Base-by-base conservation (phyloP, 1,140 invertebrate species). In the Lasioglossum baleicum region DNA sequence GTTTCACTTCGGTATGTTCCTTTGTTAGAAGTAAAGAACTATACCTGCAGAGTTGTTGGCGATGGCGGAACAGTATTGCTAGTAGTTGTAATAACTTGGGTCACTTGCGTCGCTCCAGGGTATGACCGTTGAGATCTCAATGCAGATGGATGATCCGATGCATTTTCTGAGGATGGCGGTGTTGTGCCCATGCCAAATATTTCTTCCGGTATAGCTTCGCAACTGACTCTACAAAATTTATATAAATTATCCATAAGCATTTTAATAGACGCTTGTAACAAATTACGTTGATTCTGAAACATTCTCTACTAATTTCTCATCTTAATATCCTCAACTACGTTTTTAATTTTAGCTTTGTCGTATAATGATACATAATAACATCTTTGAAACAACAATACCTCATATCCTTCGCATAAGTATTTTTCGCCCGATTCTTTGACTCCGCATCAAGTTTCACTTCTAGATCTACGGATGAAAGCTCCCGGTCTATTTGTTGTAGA, bases 201-300 rank as follows among this genome's bases (percentile, higher is more conserved):
- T 94, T 98, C 97, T 93, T 98, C 97, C 8, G 97, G 97, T 84
- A 98, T 98, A 60, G 97, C 96, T 93, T 97, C 97, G 91, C 96
- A 98, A 89, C 96, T 97, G 7, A 97, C 96, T 88, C 96, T 64
- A 53, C 51, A 20, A n/a, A 58, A 58, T 58, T 58, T n/a, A 20
- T 20, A n/a, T n/a, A 58, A n/a, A 8, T 58, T 8, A 58, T 35
- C 35, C 35, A 5, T 35, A 35, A 3, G 3, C 51, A 53, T n/a
- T n/a, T n/a, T 58, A 8, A n/a, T 48, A 11, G 13, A 11, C 13
- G 44, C 44, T 11, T 48, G 44, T 48, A 48, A 35, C 35, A 35
- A 35, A 35, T 35, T 35, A 35, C 5, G 3, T 35, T 35, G 3
- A 2, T 2, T 35, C 35, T 35, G 35, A 35, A 35, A 35, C 35